Base-by-base conservation (phyloP, 2,113 vertebrate species). In the Xiphophorus couchianus region DNA sequence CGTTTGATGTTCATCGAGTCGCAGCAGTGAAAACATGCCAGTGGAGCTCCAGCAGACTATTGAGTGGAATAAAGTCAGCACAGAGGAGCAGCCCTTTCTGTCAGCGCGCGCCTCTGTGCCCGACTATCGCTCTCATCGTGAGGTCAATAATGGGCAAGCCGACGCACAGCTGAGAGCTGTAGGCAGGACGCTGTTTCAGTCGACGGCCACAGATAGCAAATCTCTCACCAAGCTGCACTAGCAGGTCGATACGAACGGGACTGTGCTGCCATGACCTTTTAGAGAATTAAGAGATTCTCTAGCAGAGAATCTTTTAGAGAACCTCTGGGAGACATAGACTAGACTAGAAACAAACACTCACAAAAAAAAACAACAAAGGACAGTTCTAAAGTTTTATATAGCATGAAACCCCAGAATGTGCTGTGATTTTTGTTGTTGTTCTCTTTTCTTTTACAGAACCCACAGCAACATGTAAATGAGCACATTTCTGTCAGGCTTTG, bases 1-100 rank as follows among this genome's bases (percentile, higher is more conserved):
- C 13, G 17, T 77, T 58, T 51, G 68, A 75, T 90, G 86, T 75
- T 90, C 64, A 63, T 62, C 62, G 37, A 80, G 82, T 83, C 6
- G 87, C 87, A 86, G 90, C 86, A 85, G 84, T 63, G 80, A 79
- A 89, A 84, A 78, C 84, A 86, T 85, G 68, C 82, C 84, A 89
- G 78, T 78, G 69, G 35, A 83, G 30, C 73, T 78, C 54, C 61
- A 69, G 67, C 74, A 30, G 83, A 73, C 71, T 84, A 82, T 44
- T 58, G 69, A 84, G 77, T 67, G 75, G 33, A 35, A 33, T 79
- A 73, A 86, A 84, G 70, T 78, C 72, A 27, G 58, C 80, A 79
- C 39, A 73, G 73, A 73, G 77, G 42, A 76, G 68, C n/a, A 62
- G 72, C 81, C 62, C 61, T 72, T 67, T 69, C 73, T 73, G 66